A percentile compares a stretch with the other conserved stretches of the same genome.
Evolutionary conservation across 2,888 invertebrate genomes (phyloP).

Genomic region (Pollenia labialis): DNA sequence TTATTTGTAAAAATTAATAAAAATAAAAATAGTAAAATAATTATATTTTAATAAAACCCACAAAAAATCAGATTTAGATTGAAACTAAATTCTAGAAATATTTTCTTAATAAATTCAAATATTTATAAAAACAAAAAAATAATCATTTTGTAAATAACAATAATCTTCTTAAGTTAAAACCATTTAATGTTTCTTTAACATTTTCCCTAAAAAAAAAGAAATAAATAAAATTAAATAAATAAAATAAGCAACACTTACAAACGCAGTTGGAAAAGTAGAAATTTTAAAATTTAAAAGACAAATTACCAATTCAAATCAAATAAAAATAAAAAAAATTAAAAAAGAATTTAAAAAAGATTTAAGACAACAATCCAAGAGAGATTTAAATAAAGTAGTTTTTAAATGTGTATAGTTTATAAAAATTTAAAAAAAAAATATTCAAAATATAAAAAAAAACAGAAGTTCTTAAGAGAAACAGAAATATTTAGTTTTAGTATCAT

Average conservation of each 20-base stretch:
- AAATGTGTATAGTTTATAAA: slow-evolving; percentile 61
- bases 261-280: background rate
- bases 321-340: slow-evolving; percentile 25
- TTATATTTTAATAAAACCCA: slow-evolving; percentile 38
- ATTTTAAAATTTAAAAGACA: background rate
- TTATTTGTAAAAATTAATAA: slow-evolving; percentile 3
- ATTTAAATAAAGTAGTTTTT: slow-evolving; percentile 57
- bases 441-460: slow-evolving; percentile 8
- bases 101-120: slow-evolving; percentile 38
- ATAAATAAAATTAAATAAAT: background rate
- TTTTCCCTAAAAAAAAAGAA: background rate
- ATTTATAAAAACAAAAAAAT: background rate
- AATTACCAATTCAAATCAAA: slow-evolving; percentile 1
- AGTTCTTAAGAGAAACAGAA: slow-evolving; percentile 17
- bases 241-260: background rate
- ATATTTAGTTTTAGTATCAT: slow-evolving; percentile 48
- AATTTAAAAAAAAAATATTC: background rate
- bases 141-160: slow-evolving; percentile 22
- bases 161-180: background rate
- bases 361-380: slow-evolving; percentile 13
- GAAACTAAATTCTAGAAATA: slow-evolving; percentile 40
- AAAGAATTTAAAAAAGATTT: background rate
- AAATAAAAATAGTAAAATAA: background rate
- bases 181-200: background rate
- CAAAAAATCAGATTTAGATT: slow-evolving; percentile 20